Base-by-base conservation (phyloP, 1,140 invertebrate genomes). In the Pseudomyrmex pallidus region DNA sequence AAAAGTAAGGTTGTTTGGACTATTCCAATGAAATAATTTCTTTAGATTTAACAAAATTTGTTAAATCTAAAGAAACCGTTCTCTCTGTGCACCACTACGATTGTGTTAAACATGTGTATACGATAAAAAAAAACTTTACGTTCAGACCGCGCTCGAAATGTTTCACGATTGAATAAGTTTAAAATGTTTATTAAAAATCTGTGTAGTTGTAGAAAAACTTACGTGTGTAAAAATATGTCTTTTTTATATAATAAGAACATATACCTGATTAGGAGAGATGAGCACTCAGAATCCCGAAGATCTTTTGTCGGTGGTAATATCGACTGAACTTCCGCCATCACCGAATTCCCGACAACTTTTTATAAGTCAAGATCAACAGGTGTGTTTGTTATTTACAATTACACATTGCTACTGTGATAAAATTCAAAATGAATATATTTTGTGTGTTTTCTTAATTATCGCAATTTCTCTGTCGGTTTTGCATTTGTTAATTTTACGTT, bases 301-400 rank as follows among this genome's bases (percentile, higher is more conserved):
- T 64, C 88, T 90, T 22, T 74, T 91, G 2, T 90, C 91, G 8
- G 90, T 83, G 57, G 90, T 90, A 50, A 74, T 91, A 56, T 76
- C 90, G 56, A 85, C 82, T 67, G 91, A 91, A 76, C 83, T 92
- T 44, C 76, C 87, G 44, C 68, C 89, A 1, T 91, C 90, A 61
- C 56, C 91, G 8, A 88, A 88, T 62, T 91, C 91, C 2, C 90
- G 90, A 59, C 83, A 88, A 20, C 85, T 92, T 1, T 91, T 91
- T 88, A 89, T 90, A 80, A 91, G 86, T 84, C 91, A 90, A 63
- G 91, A 91, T 85, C 87, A 89, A 89, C 90, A 91, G 90, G 90
- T 90, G 84, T 64, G 85, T 90, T 63, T 20, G 54, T 64, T 13
- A 46, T 5, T 35, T 7, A 35, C 35, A 0, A 35, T 7, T 35